Conservation (phyloP, 2,888 invertebrate species). For the Rhaphigaster nebulosa region DNA sequence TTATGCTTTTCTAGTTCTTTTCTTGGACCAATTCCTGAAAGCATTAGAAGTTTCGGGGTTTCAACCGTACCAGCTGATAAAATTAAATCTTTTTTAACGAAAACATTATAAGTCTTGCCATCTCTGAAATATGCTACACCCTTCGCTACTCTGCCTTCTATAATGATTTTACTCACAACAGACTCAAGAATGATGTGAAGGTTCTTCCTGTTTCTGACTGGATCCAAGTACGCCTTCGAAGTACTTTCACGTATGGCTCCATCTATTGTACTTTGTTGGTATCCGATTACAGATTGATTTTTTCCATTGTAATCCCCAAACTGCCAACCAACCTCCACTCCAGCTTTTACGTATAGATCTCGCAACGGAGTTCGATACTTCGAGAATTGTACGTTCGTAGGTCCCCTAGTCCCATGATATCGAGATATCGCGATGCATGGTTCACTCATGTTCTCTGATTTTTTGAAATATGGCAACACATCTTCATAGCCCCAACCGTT, state of each 20-base stretch:
- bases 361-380: conserved; percentile 76
- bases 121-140: conserved; percentile 75
- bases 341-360: conserved; percentile 84
- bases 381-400: conserved; percentile 86
- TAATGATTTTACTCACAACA: conserved; percentile 66
- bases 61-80: conserved; percentile 65
- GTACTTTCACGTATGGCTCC: conserved; percentile 74
- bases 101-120: conserved; percentile 71
- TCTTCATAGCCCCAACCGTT: conserved; percentile 74
- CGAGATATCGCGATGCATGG: conserved; percentile 71
- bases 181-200: conserved; percentile 66
- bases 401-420: conserved; percentile 83
- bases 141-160: conserved; percentile 69
- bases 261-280: conserved; percentile 75
- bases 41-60: conserved; percentile 65
- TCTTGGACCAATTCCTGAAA: conserved; percentile 66
- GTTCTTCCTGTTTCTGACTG: conserved; percentile 66
- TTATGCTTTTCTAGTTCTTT: conserved; percentile 63
- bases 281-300: conserved; percentile 73
- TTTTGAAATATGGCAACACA: conserved; percentile 70
- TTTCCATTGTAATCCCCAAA: conserved; percentile 74
- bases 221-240: conserved; percentile 66
- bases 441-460: conserved; percentile 66
- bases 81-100: conserved; percentile 70
- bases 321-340: conserved; percentile 81